Evolutionary conservation across 1,140 invertebrate species (phyloP).

Genomic region (Pachyrhynchus sulphureomaculatus): DNA sequence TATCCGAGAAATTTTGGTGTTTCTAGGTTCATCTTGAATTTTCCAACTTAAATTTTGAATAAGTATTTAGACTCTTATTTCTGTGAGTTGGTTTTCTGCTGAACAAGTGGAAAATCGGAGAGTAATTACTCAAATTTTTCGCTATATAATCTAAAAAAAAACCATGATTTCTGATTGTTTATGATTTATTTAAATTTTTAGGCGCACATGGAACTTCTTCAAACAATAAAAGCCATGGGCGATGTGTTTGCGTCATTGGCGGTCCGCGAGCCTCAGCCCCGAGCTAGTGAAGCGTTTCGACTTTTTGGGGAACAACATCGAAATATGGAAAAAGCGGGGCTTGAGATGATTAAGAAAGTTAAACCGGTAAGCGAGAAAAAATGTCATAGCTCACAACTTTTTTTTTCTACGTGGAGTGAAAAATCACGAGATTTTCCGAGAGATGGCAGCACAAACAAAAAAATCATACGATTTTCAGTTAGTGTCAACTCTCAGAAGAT

Average conservation of each 20-base stretch:
- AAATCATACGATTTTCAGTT: too few species aligned
- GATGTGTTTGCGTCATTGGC: conserved; percentile 94
- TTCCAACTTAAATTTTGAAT: not conserved
- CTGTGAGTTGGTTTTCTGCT: too few species aligned
- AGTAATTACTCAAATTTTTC: too few species aligned
- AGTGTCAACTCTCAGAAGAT: too few species aligned
- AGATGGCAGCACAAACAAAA: too few species aligned
- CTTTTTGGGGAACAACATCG: conserved; percentile 94
- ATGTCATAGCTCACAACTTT: conserved; percentile 65
- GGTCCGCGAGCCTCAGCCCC: conserved; percentile 90
- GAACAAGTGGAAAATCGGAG: too few species aligned
- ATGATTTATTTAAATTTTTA: too few species aligned
- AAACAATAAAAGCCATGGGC: conserved; percentile 81
- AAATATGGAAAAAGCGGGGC: conserved; percentile 88
- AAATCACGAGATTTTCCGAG: conserved; percentile 80
- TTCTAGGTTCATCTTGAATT: not conserved
- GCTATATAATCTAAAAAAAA: too few species aligned
- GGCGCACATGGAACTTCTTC: conserved; percentile 63
- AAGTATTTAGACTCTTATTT: too few species aligned
- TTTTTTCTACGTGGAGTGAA: conserved; percentile 62
- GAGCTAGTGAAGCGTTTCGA: conserved; percentile 93
- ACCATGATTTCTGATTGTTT: too few species aligned
- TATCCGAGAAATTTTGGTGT: too few species aligned
- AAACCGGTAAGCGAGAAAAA: conserved; percentile 91
- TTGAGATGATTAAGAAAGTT: conserved; percentile 85